These are phyloP conservation scores for Pasiphila rectangulata DNA, from an alignment of 2,888 invertebrate species.

Conservation along the genomic window DNA sequence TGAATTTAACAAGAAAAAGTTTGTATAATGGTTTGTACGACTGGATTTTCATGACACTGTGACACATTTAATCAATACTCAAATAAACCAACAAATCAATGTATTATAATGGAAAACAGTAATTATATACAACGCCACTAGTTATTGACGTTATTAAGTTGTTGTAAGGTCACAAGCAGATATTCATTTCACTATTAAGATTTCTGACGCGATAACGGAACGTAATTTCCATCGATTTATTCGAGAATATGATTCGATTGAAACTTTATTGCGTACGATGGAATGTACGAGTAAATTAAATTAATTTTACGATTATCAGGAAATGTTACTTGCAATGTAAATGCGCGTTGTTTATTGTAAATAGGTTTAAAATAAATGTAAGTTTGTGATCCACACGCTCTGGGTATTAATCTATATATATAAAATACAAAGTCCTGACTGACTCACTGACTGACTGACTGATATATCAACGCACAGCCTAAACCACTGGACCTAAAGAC, in stretches of 20 bases:
- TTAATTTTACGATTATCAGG: constrained; percentile 11
- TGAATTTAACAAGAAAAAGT: constrained; percentile 13
- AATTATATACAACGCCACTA: constrained; percentile 1
- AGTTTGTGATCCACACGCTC: neutral
- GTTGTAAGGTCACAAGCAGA: constrained; percentile 6
- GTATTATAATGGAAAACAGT: neutral
- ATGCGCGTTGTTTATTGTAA: constrained; percentile 2
- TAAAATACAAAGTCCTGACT: no score
- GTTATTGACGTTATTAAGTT: neutral
- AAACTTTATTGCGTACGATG: constrained; percentile 10
- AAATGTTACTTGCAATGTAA: constrained; percentile 5
- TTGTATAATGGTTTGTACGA: neutral
- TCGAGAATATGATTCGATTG: constrained; percentile 8
- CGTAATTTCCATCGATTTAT: constrained; percentile 15
- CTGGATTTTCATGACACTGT: neutral
- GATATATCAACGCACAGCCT: no score
- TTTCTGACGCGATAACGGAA: constrained; percentile 8
- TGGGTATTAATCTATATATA: no score
- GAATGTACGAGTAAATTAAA: constrained; percentile 5
- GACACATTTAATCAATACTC: neutral
- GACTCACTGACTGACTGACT: no score
- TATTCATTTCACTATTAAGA: constrained; percentile 15
- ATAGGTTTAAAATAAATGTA: constrained; percentile 2
- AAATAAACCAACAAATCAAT: neutral
- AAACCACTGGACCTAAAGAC: no score